Evolutionary conservation across 1,140 invertebrate genomes (phyloP).

Genomic region (Zelostemma sp.): DNA sequence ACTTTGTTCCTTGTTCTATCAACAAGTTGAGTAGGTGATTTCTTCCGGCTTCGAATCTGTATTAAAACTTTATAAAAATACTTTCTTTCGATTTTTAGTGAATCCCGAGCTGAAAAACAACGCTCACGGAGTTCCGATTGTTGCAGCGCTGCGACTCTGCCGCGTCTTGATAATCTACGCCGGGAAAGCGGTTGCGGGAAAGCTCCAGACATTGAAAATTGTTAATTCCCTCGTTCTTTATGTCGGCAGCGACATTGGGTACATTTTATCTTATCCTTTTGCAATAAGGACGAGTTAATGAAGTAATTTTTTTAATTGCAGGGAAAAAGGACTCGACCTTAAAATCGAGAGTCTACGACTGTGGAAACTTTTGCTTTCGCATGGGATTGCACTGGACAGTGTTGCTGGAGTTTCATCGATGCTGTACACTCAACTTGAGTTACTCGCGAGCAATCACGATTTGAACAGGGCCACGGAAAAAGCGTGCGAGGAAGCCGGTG

Average conservation of each 20-base stretch:
- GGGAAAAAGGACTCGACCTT: constrained; percentile 44
- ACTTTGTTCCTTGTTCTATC: constrained; percentile 73
- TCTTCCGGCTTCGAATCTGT: too few species aligned
- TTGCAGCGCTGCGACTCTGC: constrained; percentile 58
- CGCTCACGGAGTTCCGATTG: constrained; percentile 55
- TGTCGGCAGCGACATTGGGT: constrained; percentile 53
- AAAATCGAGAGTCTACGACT: constrained; percentile 62
- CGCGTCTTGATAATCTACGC: constrained; percentile 59
- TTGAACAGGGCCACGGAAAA: constrained; percentile 55
- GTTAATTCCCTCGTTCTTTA: constrained; percentile 59
- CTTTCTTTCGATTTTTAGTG: constrained; percentile 32
- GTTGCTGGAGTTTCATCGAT: constrained; percentile 48
- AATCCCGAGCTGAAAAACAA: constrained; percentile 39
- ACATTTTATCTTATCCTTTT: constrained; percentile 23
- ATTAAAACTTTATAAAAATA: too few species aligned
- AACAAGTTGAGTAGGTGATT: constrained; percentile 50
- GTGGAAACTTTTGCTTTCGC: constrained; percentile 58
- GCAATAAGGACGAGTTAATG: not conserved
- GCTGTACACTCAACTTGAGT: constrained; percentile 55
- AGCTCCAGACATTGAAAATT: constrained; percentile 54
- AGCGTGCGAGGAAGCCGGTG: constrained; percentile 59
- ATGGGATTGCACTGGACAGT: constrained; percentile 54
- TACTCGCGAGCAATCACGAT: constrained; percentile 56
- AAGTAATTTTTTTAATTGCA: not conserved
- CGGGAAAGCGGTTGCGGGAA: constrained; percentile 52